Conservation (phyloP, 2,888 invertebrate genomes). For the Lymantria dispar region DNA sequence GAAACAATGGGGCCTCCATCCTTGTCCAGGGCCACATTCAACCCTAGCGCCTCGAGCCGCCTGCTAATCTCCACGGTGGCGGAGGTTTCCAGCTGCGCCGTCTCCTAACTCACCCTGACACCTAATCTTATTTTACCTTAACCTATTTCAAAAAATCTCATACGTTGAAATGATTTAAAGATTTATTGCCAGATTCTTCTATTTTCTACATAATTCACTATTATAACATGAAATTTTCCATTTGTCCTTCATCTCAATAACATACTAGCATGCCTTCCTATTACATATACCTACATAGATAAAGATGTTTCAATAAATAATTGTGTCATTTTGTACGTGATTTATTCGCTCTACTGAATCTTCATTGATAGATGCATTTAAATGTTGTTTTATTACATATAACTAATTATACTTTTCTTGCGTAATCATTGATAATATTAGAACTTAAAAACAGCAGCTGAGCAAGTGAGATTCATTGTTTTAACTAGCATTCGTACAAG, state of each 20-base stretch:
- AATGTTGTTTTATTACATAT: not conserved
- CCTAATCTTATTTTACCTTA: too few species aligned
- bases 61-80: too few species aligned
- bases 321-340: not conserved
- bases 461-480: not conserved
- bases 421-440: not conserved
- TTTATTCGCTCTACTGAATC: not conserved
- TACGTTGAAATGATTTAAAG: too few species aligned
- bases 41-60: too few species aligned
- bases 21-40: too few species aligned
- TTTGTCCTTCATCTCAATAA: not conserved
- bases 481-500: not conserved
- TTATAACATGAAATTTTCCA: not conserved
- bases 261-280: not conserved
- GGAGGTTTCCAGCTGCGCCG: too few species aligned
- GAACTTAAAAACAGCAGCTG: not conserved
- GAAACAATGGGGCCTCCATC: too few species aligned
- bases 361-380: not conserved
- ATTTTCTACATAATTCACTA: too few species aligned
- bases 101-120: too few species aligned
- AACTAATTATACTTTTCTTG: not conserved
- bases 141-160: too few species aligned
- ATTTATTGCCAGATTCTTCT: too few species aligned
- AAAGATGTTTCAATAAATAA: constrained; percentile 2
- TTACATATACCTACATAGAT: constrained; percentile 10